Base-by-base conservation (phyloP, 2,888 invertebrate genomes). In the Crioceris asparagi region DNA sequence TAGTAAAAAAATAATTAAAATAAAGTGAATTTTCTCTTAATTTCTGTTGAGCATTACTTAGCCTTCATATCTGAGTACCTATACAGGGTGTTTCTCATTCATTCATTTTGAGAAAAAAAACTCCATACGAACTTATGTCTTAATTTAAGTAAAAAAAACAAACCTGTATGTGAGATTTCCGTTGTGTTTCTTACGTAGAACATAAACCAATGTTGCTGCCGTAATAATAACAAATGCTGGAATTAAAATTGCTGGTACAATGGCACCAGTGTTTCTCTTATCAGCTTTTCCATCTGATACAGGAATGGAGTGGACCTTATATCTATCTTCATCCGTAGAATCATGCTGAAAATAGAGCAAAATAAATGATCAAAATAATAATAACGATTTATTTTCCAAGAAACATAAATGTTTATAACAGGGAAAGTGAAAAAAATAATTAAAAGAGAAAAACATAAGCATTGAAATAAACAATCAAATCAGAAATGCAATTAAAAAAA, bases 141-240 rank as follows among this genome's bases (percentile, higher is more conserved):
- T 12, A 3, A 32, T 26, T 17, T 17, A 27, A 33, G 8, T n/a
- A 17, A 14, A 16, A 17, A 15, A 1, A 26, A 36, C 39, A 35
- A 46, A 53, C 56, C 52, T 52, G 12, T 55, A 39, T 32, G 48
- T 47, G 23, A 53, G 45, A 27, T 43, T 49, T 7, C 50, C 50
- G 17, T 35, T 35, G 15, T 41, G 41, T 35, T 38, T 53, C 31
- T 38, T 52, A 27, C 40, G 46, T 14, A 46, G 35, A 29, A 44
- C 32, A 32, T 49, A 38, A 19, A 50, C 21, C 5, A 46, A 38
- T n/a, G 31, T 34, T 4, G 41, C 31, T 15, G 44, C 47, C n/a
- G 45, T 31, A 2, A 42, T 23, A 4, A 50, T 35, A 18, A 52
- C 30, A 21, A 44, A 35, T 10, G 53, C 15, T 4, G 54, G 48